A percentile compares a stretch with the other conserved stretches of the same genome.
These are phyloP conservation scores for Xenopus laevis DNA, from an alignment of 2,113 vertebrate genomes.

Conservation along the genomic window DNA sequence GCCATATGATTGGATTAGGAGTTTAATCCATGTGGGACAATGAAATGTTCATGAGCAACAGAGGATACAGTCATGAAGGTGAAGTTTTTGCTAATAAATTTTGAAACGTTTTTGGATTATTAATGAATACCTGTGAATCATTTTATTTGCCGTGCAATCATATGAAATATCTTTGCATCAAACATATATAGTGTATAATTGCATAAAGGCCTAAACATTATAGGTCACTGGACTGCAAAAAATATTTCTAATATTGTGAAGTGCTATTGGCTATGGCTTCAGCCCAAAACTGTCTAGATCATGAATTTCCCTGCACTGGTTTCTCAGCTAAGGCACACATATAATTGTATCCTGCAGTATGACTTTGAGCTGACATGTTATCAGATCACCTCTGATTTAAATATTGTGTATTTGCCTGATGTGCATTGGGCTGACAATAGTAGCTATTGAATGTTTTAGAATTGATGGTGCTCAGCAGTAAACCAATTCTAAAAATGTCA, in stretches of 20 bases:
- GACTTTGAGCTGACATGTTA: constrained; percentile 45
- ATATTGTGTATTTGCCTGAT: constrained; percentile 47
- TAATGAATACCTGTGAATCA: no score
- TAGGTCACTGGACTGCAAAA: constrained; percentile 24
- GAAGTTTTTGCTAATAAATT: no score
- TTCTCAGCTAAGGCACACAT: constrained; percentile 38
- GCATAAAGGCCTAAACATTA: constrained; percentile 10
- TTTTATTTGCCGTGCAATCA: no score
- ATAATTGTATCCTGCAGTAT: constrained; percentile 42
- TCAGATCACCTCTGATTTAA: constrained; percentile 46
- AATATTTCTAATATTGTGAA: constrained; percentile 24
- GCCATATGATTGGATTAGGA: no score
- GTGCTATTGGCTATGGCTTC: constrained; percentile 31
- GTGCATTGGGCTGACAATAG: constrained; percentile 43
- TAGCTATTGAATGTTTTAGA: constrained; percentile 45
- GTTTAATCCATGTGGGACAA: no score
- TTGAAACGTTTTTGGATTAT: no score
- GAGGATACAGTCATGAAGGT: no score
- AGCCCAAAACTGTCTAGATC: constrained; percentile 18
- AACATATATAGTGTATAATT: no score
- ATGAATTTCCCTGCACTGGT: constrained; percentile 28
- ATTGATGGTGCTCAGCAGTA: constrained; percentile 46
- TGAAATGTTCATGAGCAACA: no score
- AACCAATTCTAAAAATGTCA: constrained; percentile 46
- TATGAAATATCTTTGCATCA: no score